Evolutionary conservation across 2,888 invertebrate species (phyloP).

Genomic region (Branchipolynoe longqiensis): DNA sequence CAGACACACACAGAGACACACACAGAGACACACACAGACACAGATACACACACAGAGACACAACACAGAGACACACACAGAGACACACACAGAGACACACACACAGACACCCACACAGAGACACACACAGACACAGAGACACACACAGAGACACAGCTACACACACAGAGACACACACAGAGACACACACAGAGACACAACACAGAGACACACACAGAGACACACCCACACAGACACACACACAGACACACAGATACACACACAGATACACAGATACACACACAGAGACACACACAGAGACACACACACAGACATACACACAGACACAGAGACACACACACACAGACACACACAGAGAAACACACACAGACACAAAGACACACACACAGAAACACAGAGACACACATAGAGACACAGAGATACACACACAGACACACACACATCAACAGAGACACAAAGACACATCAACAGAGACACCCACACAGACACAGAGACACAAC

Average conservation of each 20-base stretch:
- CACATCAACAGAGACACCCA: not conserved
- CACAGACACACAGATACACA: not conserved
- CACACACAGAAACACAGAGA: constrained; percentile 3
- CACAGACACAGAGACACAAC: not conserved
- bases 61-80: not conserved
- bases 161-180: constrained; percentile 4
- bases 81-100: not conserved
- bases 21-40: constrained; percentile 1
- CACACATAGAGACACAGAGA: not conserved
- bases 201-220: too few relatives aligned
- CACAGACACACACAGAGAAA: not conserved
- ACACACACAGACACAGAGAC: constrained; percentile 1
- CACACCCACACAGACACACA: too few relatives aligned
- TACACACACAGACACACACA: not conserved
- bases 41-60: not conserved
- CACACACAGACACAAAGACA: constrained; percentile 9
- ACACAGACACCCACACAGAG: not conserved
- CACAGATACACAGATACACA: not conserved
- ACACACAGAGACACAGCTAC: not conserved
- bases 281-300: too few relatives aligned
- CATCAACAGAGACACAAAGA: too few relatives aligned
- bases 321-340: not conserved
- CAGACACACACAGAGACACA: not conserved
- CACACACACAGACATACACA: too few relatives aligned
- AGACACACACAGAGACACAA: not conserved